Percentiles rank a stretch among this genome's conserved stretches.
Evolutionary conservation across 1,140 invertebrate species (phyloP).

Genomic region (Apolygus lucorum): DNA sequence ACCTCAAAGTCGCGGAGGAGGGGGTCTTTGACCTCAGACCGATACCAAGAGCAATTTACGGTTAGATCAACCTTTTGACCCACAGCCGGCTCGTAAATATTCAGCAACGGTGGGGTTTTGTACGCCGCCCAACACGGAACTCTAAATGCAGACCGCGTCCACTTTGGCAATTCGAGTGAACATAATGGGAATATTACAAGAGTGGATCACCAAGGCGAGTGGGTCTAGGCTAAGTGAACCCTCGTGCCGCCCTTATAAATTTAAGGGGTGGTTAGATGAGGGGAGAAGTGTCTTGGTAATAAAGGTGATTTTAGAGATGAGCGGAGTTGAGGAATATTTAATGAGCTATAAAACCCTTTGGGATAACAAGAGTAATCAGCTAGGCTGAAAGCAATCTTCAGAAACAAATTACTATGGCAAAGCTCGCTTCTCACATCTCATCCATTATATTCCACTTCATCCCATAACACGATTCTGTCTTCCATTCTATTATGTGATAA

Average conservation of each 20-base stretch:
- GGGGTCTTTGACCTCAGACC: too few relatives aligned
- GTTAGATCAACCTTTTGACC: too few relatives aligned
- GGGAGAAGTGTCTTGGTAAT: neutral
- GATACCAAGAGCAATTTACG: too few relatives aligned
- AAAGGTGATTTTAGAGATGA: conserved; percentile 16
- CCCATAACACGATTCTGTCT: too few relatives aligned
- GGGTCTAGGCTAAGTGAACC: neutral
- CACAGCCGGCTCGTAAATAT: too few relatives aligned
- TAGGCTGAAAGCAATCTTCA: neutral
- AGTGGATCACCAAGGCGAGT: neutral
- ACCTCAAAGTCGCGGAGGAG: too few relatives aligned
- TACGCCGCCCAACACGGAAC: too few relatives aligned
- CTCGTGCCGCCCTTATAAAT: neutral
- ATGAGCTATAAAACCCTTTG: conserved; percentile 12
- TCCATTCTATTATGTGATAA: too few relatives aligned
- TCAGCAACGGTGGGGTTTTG: too few relatives aligned
- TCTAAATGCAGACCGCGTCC: too few relatives aligned
- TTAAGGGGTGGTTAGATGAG: neutral
- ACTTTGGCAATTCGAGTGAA: conserved; percentile 8
- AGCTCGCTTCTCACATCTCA: too few relatives aligned
- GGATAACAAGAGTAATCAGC: conserved; percentile 11
- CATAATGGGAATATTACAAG: neutral
- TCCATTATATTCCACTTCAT: too few relatives aligned
- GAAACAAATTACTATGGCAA: conserved; percentile 7
- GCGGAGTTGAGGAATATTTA: conserved; percentile 15